Conservation (phyloP, 2,888 invertebrate species). For the Pinctada fucata region DNA sequence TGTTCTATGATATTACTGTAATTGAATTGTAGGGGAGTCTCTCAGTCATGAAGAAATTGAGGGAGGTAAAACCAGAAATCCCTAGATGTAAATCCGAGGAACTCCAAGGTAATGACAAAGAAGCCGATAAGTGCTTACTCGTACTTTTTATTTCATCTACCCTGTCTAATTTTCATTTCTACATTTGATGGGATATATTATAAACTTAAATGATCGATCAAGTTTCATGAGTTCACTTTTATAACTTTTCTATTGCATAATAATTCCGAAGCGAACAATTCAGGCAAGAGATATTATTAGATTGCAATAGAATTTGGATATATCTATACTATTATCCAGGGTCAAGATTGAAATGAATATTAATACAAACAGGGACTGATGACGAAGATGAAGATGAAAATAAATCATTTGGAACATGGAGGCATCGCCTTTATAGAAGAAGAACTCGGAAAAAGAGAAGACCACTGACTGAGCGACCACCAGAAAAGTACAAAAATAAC, state of each 20-base stretch:
- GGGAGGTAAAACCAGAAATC: constrained; percentile 50
- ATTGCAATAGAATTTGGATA: no score
- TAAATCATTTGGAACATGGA: constrained; percentile 52
- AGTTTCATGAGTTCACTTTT: no score
- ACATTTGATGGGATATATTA: no score
- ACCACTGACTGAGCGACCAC: constrained; percentile 35
- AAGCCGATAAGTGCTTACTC: no score
- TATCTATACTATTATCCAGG: no score
- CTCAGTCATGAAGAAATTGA: constrained; percentile 69
- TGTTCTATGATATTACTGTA: no score
- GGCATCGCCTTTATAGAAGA: constrained; percentile 36
- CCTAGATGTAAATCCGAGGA: background rate
- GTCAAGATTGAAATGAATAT: no score
- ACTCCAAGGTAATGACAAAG: background rate
- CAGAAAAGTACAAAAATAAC: constrained; percentile 56
- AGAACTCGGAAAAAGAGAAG: constrained; percentile 14
- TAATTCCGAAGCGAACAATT: no score
- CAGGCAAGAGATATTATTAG: no score
- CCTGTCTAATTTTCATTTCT: background rate
- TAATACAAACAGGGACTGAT: background rate
- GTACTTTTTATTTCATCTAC: background rate
- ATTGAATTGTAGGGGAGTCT: constrained; percentile 65
- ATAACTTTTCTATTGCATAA: no score
- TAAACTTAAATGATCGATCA: no score
- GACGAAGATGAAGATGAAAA: constrained; percentile 3